These are phyloP conservation scores for Vultur gryphus DNA, from an alignment of 2,797 vertebrate species.

Conservation along the genomic window DNA sequence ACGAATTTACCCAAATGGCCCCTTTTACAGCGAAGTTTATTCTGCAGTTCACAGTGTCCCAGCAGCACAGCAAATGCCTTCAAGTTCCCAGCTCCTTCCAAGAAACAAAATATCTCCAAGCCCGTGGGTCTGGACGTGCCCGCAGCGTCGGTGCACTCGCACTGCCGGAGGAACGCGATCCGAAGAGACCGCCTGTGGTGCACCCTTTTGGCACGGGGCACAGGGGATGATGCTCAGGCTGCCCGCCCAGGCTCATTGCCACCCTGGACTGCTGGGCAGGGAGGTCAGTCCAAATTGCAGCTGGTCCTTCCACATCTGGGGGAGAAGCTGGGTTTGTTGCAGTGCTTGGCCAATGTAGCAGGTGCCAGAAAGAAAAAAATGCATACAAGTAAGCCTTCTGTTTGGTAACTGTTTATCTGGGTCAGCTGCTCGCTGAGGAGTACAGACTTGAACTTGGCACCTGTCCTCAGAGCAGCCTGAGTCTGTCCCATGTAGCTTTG, in stretches of 20 bases:
- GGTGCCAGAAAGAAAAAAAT: slow-evolving; percentile 10
- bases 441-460: slow-evolving; percentile 50
- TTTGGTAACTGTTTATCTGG: background rate
- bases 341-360: background rate
- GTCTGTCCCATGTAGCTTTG: background rate
- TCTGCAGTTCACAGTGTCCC: background rate
- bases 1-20: slow-evolving; percentile 4
- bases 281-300: background rate
- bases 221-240: rapidly evolving
- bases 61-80: background rate
- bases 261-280: too few species aligned
- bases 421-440: background rate
- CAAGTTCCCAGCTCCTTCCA: slow-evolving; percentile 4
- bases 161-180: rapidly evolving
- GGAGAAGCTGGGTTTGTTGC: background rate
- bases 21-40: background rate
- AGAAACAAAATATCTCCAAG: background rate
- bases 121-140: rapidly evolving
- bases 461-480: background rate
- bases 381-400: background rate
- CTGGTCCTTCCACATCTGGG: background rate
- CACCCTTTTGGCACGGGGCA: rapidly evolving
- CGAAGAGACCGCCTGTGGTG: rapidly evolving
- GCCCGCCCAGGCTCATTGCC: rapidly evolving
- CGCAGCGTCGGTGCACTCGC: rapidly evolving